Base-by-base conservation (phyloP, 2,888 invertebrate genomes). In the Trichogramma dendrolimi region DNA sequence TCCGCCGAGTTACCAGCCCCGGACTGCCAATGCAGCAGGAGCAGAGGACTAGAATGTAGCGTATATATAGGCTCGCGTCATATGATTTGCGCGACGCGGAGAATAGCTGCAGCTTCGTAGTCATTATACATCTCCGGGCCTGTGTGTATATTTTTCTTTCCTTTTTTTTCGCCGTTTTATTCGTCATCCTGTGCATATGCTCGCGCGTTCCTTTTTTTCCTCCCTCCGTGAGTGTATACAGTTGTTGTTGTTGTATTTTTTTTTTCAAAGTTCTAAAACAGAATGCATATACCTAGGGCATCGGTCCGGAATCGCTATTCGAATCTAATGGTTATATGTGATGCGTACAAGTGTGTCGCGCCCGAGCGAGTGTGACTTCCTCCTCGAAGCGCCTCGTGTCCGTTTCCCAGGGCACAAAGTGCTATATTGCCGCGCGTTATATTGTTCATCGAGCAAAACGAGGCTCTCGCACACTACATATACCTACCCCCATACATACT, bases 1-100 rank as follows among this genome's bases (percentile, higher is more conserved):
- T 48, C 50, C 56, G 55, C n/a, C 56, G 56, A 60, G 59, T 52
- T 49, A 59, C 56, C 56, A 53, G 55, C 44, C 56, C 56, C 63
- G 62, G 61, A 58, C 40, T n/a, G 43, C 58, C 11, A 27, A 27
- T 27, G 47, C 39, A 41, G 42, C 47, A 50, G 47, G 48, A 58
- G 54, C 62, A 38, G 42, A 59, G 63, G 57, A 53, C 56, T 60
- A 48, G 38, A 55, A 53, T 56, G 27, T 27, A 27, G 27, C 27
- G 27, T 27, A 27, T 2, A 27, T 27, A 27, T 27, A 27, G 27
- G 27, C 27, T 27, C 27, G 27, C 27, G 27, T 27, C 27, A 27
- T 27, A 27, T 27, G 27, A 27, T 27, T 27, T 27, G 27, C 27
- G 27, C 27, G 27, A 27, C 27, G 27, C 27, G 27, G 27, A 27